Evolutionary conservation across 2,113 vertebrate species (phyloP).

Genomic region (Aplodontia rufa): DNA sequence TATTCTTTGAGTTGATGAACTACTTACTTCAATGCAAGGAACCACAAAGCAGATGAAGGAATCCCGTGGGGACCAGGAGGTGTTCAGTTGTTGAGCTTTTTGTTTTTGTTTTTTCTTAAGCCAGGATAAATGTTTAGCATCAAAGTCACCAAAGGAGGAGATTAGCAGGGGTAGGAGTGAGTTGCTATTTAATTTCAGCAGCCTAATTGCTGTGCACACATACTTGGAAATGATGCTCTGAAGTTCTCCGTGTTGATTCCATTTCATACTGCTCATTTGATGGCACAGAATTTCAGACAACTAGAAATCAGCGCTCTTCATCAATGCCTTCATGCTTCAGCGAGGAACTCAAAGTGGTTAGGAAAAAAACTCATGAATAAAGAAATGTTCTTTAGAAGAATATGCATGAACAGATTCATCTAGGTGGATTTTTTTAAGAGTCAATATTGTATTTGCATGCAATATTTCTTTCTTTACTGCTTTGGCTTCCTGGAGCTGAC

Average conservation of each 20-base stretch:
- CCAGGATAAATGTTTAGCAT: constrained; percentile 58
- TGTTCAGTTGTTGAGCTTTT: not conserved
- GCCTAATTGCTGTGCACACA: constrained; percentile 28
- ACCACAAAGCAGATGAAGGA: not conserved
- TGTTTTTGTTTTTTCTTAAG: constrained; percentile 19
- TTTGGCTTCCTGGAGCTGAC: constrained; percentile 54
- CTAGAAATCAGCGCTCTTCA: constrained; percentile 69
- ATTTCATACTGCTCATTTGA: constrained; percentile 61
- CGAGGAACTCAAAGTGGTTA: constrained; percentile 47
- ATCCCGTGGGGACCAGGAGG: not conserved
- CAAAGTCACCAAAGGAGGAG: not conserved
- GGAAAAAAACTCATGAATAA: constrained; percentile 63
- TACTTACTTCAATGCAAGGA: constrained; percentile 13
- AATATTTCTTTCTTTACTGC: constrained; percentile 51
- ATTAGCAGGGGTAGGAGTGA: not conserved
- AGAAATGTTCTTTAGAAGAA: constrained; percentile 64
- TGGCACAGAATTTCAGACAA: constrained; percentile 59
- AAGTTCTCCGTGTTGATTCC: constrained; percentile 30
- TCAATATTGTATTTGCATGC: constrained; percentile 55
- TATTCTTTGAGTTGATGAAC: constrained; percentile 1
- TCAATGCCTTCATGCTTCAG: constrained; percentile 42
- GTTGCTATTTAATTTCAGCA: not conserved
- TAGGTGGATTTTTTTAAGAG: constrained; percentile 35
- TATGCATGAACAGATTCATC: constrained; percentile 55
- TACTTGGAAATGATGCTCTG: constrained; percentile 46